These are phyloP conservation scores for Clarias macrocephalus DNA, from an alignment of 2,113 vertebrate species.

Conservation along the genomic window DNA sequence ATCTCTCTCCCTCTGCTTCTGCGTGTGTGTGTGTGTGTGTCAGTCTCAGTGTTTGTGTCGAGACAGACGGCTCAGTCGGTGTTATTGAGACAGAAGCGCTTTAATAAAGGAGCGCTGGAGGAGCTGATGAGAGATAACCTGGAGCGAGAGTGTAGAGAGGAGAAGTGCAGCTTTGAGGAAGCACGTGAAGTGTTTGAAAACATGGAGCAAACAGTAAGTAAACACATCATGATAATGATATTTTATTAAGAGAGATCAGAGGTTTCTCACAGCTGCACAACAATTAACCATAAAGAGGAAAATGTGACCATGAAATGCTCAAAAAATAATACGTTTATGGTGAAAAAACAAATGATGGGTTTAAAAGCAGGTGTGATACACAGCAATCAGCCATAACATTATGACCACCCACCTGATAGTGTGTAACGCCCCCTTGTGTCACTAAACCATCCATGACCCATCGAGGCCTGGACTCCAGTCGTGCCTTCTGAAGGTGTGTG, in stretches of 20 bases:
- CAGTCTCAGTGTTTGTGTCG: conserved; percentile 75
- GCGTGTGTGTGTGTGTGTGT: background rate
- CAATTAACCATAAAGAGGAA: background rate
- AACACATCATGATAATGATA: background rate
- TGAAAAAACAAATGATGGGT: too few relatives aligned
- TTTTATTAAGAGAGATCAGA: background rate
- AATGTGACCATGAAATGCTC: background rate
- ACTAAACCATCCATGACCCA: too few relatives aligned
- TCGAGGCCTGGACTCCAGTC: too few relatives aligned
- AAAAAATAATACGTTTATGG: too few relatives aligned
- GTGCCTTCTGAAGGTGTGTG: too few relatives aligned
- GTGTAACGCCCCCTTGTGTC: too few relatives aligned
- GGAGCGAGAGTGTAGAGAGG: conserved; percentile 83
- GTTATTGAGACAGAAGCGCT: conserved; percentile 77
- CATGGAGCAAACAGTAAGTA: conserved; percentile 74
- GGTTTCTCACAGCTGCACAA: background rate
- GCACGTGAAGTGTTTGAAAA: conserved; percentile 85
- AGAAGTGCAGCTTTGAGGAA: conserved; percentile 81
- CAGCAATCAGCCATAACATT: too few relatives aligned
- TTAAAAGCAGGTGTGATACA: too few relatives aligned
- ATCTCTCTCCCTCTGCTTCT: background rate
- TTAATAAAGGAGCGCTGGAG: conserved; percentile 80
- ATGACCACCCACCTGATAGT: too few relatives aligned
- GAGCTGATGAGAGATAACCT: conserved; percentile 74
- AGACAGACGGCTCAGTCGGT: conserved; percentile 71